Evolutionary conservation across 1,140 invertebrate species (phyloP).

Genomic region (Eciton burchellii): DNA sequence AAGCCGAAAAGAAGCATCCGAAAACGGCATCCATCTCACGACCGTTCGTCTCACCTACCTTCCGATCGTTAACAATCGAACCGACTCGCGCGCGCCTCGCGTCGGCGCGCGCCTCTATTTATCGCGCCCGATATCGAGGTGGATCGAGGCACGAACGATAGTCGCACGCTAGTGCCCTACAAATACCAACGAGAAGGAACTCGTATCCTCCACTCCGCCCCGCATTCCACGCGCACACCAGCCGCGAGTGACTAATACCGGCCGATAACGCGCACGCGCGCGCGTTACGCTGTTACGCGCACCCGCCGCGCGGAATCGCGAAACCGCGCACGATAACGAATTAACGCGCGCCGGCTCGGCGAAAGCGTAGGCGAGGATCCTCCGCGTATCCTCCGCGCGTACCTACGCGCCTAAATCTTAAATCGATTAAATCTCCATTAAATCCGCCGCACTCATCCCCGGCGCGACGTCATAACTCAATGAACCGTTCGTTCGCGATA

Average conservation of each 20-base stretch:
- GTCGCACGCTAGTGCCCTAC: conserved; percentile 52
- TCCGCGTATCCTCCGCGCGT: no score
- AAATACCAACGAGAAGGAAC: conserved; percentile 49
- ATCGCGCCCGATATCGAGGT: conserved; percentile 11
- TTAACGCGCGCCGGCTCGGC: conserved; percentile 40
- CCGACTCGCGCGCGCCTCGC: no score
- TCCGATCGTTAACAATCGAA: no score
- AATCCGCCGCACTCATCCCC: conserved; percentile 21
- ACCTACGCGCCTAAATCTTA: no score
- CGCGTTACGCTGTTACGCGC: conserved; percentile 22
- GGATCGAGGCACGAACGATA: conserved; percentile 51
- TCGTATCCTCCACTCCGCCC: conserved; percentile 25
- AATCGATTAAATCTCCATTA: no score
- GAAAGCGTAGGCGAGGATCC: no score
- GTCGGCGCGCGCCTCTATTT: no score
- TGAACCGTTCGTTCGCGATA: conserved; percentile 39
- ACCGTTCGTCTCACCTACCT: no score
- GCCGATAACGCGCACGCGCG: conserved; percentile 24
- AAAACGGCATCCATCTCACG: no score
- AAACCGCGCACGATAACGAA: conserved; percentile 44
- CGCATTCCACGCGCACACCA: conserved; percentile 41
- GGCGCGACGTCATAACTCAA: conserved; percentile 47
- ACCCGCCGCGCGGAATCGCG: background rate
- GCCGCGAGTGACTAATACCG: conserved; percentile 37
- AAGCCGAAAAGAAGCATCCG: no score